A percentile compares a stretch with the other conserved stretches of the same genome.
These are phyloP conservation scores for Bagarius yarrelli DNA, from an alignment of 2,113 vertebrate species.

Conservation along the genomic window DNA sequence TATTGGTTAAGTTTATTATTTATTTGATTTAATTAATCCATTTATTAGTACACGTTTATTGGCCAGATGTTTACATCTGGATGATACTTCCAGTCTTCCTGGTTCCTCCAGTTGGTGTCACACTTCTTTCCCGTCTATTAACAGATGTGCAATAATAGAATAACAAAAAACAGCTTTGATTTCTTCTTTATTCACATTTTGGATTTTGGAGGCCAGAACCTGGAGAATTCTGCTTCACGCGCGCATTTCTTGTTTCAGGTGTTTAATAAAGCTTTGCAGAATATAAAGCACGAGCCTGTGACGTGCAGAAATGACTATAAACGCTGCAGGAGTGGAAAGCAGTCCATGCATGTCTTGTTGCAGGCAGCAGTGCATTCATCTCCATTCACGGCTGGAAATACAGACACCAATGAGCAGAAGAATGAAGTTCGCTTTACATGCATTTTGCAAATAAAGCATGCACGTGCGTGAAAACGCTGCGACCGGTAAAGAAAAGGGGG, in stretches of 20 bases:
- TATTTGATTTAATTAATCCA: background rate
- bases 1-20: conserved; percentile 21
- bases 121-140: background rate
- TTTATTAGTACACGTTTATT: background rate
- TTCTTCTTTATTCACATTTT: background rate
- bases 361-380: conserved; percentile 36
- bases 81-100: background rate
- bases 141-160: background rate
- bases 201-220: background rate
- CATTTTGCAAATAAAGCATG: conserved; percentile 42
- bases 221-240: background rate
- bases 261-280: conserved; percentile 2
- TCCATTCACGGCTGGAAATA: conserved; percentile 32
- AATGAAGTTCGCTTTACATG: conserved; percentile 19
- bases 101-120: background rate
- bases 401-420: conserved; percentile 17
- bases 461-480: conserved; percentile 21
- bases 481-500: conserved; percentile 29
- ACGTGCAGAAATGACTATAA: background rate
- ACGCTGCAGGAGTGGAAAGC: background rate
- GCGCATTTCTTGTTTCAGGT: background rate
- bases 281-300: conserved; percentile 3
- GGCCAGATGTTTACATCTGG: conserved; percentile 50
- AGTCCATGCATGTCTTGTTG: background rate
- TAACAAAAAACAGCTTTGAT: background rate